Conservation (phyloP, 2,113 vertebrate species). For the Rhabdomys dilectus region DNA sequence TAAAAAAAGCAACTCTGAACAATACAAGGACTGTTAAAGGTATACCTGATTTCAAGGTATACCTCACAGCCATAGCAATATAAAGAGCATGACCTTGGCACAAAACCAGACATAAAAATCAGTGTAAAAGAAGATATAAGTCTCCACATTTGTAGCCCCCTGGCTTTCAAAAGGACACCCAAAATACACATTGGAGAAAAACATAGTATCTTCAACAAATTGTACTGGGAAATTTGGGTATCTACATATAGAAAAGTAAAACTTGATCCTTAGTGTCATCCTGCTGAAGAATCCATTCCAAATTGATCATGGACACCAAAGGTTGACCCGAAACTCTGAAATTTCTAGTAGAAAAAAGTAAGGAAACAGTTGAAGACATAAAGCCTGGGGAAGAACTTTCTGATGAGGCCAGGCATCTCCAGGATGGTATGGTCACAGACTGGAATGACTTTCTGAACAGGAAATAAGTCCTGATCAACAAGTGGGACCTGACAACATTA, state of each 20-base stretch:
- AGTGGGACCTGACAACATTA: background rate
- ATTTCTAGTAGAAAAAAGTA: background rate
- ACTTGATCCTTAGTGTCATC: background rate
- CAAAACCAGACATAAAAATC: too few species aligned
- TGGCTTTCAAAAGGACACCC: background rate
- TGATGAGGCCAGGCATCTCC: background rate
- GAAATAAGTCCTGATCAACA: background rate
- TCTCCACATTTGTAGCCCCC: background rate
- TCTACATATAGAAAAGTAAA: background rate
- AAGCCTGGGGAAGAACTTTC: background rate
- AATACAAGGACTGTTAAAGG: background rate
- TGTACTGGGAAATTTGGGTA: background rate
- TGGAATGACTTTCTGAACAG: background rate
- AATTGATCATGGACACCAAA: background rate
- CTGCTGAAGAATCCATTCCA: too few species aligned
- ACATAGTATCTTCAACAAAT: background rate
- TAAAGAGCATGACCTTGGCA: background rate
- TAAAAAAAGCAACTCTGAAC: background rate
- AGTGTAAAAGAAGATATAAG: background rate
- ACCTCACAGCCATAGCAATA: too few species aligned
- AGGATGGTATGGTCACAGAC: too few species aligned
- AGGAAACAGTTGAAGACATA: background rate
- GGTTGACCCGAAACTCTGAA: background rate
- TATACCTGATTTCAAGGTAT: background rate
- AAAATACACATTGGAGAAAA: background rate